Evolutionary conservation across 2,113 vertebrate genomes (phyloP).

Genomic region (Epinephelus fuscoguttatus): DNA sequence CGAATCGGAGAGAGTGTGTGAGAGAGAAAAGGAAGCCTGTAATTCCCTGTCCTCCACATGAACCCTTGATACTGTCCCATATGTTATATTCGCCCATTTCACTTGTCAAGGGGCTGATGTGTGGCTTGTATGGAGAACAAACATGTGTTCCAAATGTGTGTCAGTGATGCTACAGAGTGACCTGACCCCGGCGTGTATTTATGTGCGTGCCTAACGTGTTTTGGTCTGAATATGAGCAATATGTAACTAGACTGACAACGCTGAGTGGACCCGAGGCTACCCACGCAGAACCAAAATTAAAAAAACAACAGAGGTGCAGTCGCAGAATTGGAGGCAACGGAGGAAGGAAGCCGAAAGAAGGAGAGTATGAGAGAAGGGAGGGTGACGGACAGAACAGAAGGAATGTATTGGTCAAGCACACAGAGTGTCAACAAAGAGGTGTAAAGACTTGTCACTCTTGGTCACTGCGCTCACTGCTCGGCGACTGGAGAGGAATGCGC

Average conservation of each 20-base stretch:
- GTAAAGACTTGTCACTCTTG: conserved; percentile 78
- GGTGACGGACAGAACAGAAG: conserved; percentile 32
- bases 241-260: conserved; percentile 33
- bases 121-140: conserved; percentile 73
- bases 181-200: conserved; percentile 61
- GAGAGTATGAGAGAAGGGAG: neutral
- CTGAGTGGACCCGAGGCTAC: conserved; percentile 19
- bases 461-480: conserved; percentile 76
- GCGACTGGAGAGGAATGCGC: conserved; percentile 81
- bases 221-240: conserved; percentile 53
- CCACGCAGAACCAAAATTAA: conserved; percentile 47
- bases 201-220: conserved; percentile 50
- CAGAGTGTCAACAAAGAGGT: conserved; percentile 76
- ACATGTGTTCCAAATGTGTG: conserved; percentile 75
- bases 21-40: conserved; percentile 50
- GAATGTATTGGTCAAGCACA: conserved; percentile 79
- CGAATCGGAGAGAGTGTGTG: neutral
- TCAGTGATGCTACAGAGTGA: conserved; percentile 58
- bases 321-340: conserved; percentile 33
- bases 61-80: conserved; percentile 76
- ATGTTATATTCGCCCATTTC: conserved; percentile 75
- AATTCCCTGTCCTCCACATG: conserved; percentile 76
- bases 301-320: conserved; percentile 28
- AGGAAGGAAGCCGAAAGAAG: conserved; percentile 40
- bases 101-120: conserved; percentile 75